Base-by-base conservation (phyloP, 1,140 invertebrate species). In the Brachionus asplanchnoidis region DNA sequence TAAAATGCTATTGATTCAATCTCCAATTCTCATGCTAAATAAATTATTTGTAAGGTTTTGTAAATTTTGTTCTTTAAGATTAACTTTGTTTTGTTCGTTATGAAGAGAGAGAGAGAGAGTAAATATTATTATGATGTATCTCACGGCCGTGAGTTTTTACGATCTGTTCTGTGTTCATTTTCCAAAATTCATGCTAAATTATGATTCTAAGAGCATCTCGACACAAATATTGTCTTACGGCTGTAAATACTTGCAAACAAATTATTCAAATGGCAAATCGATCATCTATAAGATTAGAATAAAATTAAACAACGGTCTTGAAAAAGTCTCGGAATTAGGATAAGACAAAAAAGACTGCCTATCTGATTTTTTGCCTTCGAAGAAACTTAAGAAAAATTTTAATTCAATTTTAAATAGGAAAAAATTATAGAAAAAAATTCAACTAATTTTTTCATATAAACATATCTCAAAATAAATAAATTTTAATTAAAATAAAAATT, bases 31-130 rank as follows among this genome's bases (percentile, higher is more conserved):
- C 53, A 60, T 60, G 53, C 53, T 60, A 60, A 68, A 68, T 40
- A 68, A 68, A 68, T 68, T 68, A 32, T 11, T 68, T 36, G 66
- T 68, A 68, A 60, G 53, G 53, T 60, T 60, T 60, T 60, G 53
- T 60, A 60, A 60, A 60, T 60, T 60, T 60, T 60, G 17, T 60
- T 60, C 53, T 60, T 20, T 60, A 20, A 60, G 53, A 60, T 60
- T 60, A 60, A 60, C 53, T 60, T 23, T 60, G 17, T 53, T 60
- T 60, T 60, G 20, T 60, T 60, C 53, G 53, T 60, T 60, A 60
- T 60, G 53, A 60, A 60, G 9, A 8, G 20, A 60, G 53, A 8
- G 20, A 60, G 53, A 60, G 53, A 8, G 53, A 56, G 17, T 60
- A 70, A 36, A 36, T 70, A 36, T 70, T 14, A 36, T 70, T 36